phyloP scores from a whole-genome alignment of 2,797 vertebrate genomes.

The Cetoscarus ocellatus region DNA sequence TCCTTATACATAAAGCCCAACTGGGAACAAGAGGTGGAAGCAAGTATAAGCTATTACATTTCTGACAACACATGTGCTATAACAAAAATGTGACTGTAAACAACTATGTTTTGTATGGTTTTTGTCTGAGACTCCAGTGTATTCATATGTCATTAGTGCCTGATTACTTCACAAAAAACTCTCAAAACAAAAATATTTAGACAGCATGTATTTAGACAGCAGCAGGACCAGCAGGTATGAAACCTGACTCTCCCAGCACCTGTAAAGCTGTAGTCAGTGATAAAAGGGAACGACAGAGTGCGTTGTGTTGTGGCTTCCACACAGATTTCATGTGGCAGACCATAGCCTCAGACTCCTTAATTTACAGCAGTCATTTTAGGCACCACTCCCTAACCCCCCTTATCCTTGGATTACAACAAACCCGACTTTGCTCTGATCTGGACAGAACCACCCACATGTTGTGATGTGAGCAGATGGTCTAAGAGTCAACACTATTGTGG shows the following conservation, averaged over 20 bases:
- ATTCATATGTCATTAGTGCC: not conserved
- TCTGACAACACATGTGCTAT: no score
- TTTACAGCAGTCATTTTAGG: constrained; percentile 61
- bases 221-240: constrained; percentile 9
- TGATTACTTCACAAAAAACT: not conserved
- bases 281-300: constrained; percentile 60
- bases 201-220: not conserved
- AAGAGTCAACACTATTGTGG: not conserved
- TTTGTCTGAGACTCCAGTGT: not conserved
- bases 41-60: no score
- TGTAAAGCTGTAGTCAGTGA: constrained; percentile 61
- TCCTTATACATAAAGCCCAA: no score
- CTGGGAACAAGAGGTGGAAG: no score
- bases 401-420: constrained; percentile 61
- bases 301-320: constrained; percentile 50
- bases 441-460: constrained; percentile 29
- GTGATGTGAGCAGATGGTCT: constrained; percentile 11
- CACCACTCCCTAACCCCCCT: constrained; percentile 62
- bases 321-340: constrained; percentile 33
- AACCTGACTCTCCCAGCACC: constrained; percentile 38
- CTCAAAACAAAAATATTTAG: constrained; percentile 7
- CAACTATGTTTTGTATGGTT: not conserved
- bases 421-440: constrained; percentile 26
- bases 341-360: constrained; percentile 13
- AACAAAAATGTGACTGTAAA: not conserved